These are phyloP conservation scores for Gymnoscopelus microlampas DNA, from an alignment of 2,797 vertebrate genomes.

Conservation along the genomic window DNA sequence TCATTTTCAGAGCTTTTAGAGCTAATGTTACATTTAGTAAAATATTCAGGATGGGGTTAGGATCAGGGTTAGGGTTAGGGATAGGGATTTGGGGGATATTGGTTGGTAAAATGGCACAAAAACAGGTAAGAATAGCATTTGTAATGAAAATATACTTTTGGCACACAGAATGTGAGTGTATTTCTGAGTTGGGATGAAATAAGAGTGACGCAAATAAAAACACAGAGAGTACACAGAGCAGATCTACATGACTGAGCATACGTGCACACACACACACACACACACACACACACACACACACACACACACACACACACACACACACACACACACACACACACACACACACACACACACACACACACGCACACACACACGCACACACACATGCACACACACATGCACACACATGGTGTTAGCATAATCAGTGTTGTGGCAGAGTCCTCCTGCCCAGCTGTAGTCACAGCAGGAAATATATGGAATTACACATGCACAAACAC, in stretches of 20 bases:
- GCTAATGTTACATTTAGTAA: too few species aligned
- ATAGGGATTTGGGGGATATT: too few species aligned
- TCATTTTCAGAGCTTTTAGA: too few species aligned
- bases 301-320: background rate
- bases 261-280: background rate
- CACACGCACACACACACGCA: conserved; percentile 1
- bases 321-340: conserved; percentile 9
- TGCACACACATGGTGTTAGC: too few species aligned
- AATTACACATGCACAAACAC: conserved; percentile 4
- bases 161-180: too few species aligned
- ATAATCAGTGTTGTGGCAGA: conserved; percentile 43
- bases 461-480: conserved; percentile 17
- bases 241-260: background rate
- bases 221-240: background rate
- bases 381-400: conserved; percentile 6
- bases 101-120: too few species aligned
- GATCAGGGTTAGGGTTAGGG: too few species aligned
- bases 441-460: conserved; percentile 32
- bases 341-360: background rate
- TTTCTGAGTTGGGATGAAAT: background rate
- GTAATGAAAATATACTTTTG: too few species aligned
- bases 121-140: too few species aligned
- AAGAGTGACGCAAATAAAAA: background rate
- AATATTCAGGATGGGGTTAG: too few species aligned
- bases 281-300: too few species aligned